Base-by-base conservation (phyloP, 2,113 vertebrate species). In the Synodontis membranacea region DNA sequence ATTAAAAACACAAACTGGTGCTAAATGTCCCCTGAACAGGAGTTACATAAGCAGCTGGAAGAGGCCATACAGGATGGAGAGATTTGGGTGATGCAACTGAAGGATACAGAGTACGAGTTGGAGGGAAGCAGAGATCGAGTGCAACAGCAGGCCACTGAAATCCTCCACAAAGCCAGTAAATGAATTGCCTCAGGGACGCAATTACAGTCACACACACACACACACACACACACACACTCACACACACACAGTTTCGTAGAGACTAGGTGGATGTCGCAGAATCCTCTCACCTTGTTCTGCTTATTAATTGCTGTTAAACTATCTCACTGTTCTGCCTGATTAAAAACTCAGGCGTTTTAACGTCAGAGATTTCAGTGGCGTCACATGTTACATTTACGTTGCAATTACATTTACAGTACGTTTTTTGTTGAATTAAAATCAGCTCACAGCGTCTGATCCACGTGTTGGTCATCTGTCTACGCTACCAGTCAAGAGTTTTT, bases 41-140 rank as follows among this genome's bases (percentile, higher is more conserved):
- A 97, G 91, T 95, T 99, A 91, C 97, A 99, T 84, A 98, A 98
- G 92, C 97, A 99, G 93, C 96, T 99, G 90, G 97, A 98, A 78
- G 97, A 98, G 88, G 96, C 97, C 91, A 96, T 97, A 89, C 97
- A 97, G 92, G 97, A 97, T 70, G 97, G 97, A 50, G 94, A 96
- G 93, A 97, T 96, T 87, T 95, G 97, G 94, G 90, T 97, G 92
- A 98, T 96, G 96, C 97, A 97, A 93, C 96, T 98, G 90, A 98
- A 98, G 89, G 97, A 99, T 93, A 97, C 97, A 0, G 97, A 99
- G 92, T 97, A 96, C 34, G 97, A 99, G 88, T 95, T 99, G 6
- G 96, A 97, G 82, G 95, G 96, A 89, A 96, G 97, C 92, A 95
- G 96, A 86, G 98, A 98, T 66, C 95, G 95, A 76, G 95, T 99